Evolutionary conservation across 2,113 vertebrate genomes (phyloP).

Genomic region (Calidris pugnax): DNA sequence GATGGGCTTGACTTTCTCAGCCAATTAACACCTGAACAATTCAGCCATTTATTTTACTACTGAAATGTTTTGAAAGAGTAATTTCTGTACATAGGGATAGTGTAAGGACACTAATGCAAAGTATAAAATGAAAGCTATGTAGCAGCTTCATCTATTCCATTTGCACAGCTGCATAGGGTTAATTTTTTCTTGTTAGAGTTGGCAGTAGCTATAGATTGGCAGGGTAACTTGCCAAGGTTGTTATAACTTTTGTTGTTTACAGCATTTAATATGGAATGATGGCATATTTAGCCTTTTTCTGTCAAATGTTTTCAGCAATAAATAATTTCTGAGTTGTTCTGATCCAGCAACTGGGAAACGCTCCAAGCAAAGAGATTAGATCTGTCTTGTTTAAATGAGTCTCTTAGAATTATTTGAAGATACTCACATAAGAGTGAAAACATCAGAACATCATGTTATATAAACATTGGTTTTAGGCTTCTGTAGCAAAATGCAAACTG

Average conservation of each 20-base stretch:
- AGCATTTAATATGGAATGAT: conserved; percentile 55
- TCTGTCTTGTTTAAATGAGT: not conserved
- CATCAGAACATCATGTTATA: not conserved
- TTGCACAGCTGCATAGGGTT: conserved; percentile 12
- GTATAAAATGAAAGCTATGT: conserved; percentile 50
- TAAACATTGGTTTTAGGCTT: conserved; percentile 10
- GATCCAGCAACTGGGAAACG: conserved; percentile 8
- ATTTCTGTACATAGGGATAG: conserved; percentile 26
- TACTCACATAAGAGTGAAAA: not conserved
- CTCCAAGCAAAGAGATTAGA: conserved; percentile 4
- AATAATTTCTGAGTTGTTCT: conserved; percentile 48
- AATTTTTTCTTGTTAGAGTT: conserved; percentile 58
- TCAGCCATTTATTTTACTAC: conserved; percentile 20
- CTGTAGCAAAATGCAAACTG: not conserved
- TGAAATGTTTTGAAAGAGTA: not conserved
- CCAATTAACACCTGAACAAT: not conserved
- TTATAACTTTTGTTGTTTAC: conserved; percentile 50
- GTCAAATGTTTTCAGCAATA: conserved; percentile 7
- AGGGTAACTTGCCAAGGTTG: not conserved
- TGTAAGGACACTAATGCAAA: conserved; percentile 12
- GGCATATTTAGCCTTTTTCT: conserved; percentile 32
- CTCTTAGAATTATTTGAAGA: not conserved
- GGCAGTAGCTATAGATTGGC: not conserved
- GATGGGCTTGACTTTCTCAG: not conserved
- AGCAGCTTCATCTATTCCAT: conserved; percentile 2